phyloP scores from a whole-genome alignment of 2,888 invertebrate genomes.

The Graphium colonna region DNA sequence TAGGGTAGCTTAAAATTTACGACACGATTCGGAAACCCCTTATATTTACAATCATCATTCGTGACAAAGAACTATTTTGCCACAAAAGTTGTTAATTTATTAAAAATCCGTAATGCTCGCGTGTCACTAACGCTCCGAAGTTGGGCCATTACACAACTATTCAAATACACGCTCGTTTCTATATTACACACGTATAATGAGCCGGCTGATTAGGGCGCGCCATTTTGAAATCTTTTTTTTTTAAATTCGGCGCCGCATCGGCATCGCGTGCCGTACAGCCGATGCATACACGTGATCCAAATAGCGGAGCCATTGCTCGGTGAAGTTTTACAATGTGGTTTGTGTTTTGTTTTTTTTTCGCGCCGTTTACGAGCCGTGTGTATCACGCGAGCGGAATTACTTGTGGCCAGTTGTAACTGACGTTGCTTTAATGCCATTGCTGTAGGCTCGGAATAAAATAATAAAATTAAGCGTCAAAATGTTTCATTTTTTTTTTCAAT shows the following conservation, averaged over 20 bases:
- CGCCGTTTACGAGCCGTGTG: slow-evolving; percentile 37
- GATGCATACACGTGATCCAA: slow-evolving; percentile 28
- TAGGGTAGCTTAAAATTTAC: neutral
- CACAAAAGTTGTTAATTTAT: neutral
- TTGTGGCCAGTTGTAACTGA: slow-evolving; percentile 10
- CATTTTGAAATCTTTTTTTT: slow-evolving; percentile 24
- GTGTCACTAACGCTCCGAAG: slow-evolving; percentile 13
- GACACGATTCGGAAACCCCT: neutral
- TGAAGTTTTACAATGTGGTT: slow-evolving; percentile 19
- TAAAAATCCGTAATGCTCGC: slow-evolving; percentile 12
- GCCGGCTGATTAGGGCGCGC: slow-evolving; percentile 19
- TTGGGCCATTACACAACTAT: slow-evolving; percentile 16
- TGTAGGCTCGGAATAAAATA: no score
- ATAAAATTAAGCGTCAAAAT: no score
- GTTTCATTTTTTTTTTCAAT: no score
- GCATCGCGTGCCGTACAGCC: slow-evolving; percentile 36
- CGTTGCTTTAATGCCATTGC: neutral
- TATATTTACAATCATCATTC: neutral
- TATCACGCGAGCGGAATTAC: slow-evolving; percentile 47
- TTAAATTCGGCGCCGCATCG: slow-evolving; percentile 30
- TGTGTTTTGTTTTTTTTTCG: slow-evolving; percentile 7
- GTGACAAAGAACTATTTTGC: neutral
- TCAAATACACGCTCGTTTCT: slow-evolving; percentile 17
- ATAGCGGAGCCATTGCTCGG: slow-evolving; percentile 22
- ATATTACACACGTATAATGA: slow-evolving; percentile 12